Base-by-base conservation (phyloP, 1,140 invertebrate species). In the Grapholita molesta region DNA sequence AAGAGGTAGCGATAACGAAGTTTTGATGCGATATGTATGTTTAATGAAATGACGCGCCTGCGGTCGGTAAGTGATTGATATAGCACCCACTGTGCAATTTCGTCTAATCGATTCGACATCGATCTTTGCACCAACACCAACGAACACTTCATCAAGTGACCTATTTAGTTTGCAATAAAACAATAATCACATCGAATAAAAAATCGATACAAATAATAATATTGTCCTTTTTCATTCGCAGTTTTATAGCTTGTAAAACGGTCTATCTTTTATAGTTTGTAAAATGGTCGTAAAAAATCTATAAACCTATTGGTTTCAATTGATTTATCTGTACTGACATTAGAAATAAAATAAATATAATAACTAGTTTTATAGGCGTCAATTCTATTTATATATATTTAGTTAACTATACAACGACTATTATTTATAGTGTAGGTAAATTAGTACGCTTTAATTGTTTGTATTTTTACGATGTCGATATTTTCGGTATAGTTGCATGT, bases 91-190 rank as follows among this genome's bases (percentile, higher is more conserved):
- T 21, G 42, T 48, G 42, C 42, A 48, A 48, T 48, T 48, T 15
- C 42, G 72, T 82, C 84, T 89, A 91, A 91, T 87, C 85, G 86
- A 90, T 89, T 87, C 84, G 85, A 85, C 86, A 89, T 89, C 87
- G 85, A 89, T 89, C 85, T 88, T 86, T 89, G 86, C 83, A 81
- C 88, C 79, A 73, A 67, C 83, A 81, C 88, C 79, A 73, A 67
- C 67, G 67, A 79, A 82, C 85, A 88, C 84, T 88, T 85, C 84
- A 85, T 88, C 70, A 66, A 66, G 68, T 83, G 81, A 79, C 85
- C 78, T 71, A 79, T 70, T 78, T 82, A 80, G 77, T 69, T 68
- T 76, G 73, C 71, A 71, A 32, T 67, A 82, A 73, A 70, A 69
- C 76, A 82, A 80, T 57, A 8, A n/a, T 69, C 68, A 69, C 76